Evolutionary conservation across 2,888 invertebrate species (phyloP), one percentile per base, ranked within the genome.

Genomic region (Philhelius pedissequus): DNA sequence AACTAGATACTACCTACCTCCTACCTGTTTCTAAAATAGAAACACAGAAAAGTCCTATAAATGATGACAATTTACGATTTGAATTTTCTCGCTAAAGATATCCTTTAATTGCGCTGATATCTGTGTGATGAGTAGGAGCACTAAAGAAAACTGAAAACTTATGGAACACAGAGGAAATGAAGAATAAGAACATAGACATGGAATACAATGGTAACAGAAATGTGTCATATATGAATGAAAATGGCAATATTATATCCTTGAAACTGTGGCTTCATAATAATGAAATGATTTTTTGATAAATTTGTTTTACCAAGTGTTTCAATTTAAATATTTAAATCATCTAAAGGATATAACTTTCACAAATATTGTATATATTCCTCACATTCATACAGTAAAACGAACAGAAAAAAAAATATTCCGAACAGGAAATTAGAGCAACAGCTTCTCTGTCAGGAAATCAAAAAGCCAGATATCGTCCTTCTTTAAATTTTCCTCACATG

Each of bases 71-170:
- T 84, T 74, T 75, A 60, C 71, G 79, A 79, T 66, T 66, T 79
- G 60, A 71, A 84, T 71, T 32, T 35, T 60, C 60, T 52, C 52
- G 40, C 74, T 52, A 27, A 52, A 82, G 69, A 58, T 50, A 66
- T 74, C 70, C 74, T 84, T 66, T 70, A 79, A 84, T 79, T 84
- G 83, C 58, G 83, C 58, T 79, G 58, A 83, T 83, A 66, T 66
- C 64, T 50, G 5, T 18, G 35, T 20, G 56, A 15, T 22, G 54
- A 27, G 13, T 20, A 20, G 13, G 20, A 56, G 18, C 18, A 30
- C 2, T 13, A 45, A 68, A 38, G 66, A 45, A n/a, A 30, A n/a
- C 66, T 22, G 22, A 4, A 32, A 56, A 66, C 22, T 20, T 11
- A n/a, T n/a, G n/a, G 5, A 52, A 30, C 52, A 20, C 35, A 32